Percentiles rank a stretch among this genome's conserved stretches.
phyloP scores from a whole-genome alignment of 2,113 vertebrate genomes.

The Anseranas semipalmata region DNA sequence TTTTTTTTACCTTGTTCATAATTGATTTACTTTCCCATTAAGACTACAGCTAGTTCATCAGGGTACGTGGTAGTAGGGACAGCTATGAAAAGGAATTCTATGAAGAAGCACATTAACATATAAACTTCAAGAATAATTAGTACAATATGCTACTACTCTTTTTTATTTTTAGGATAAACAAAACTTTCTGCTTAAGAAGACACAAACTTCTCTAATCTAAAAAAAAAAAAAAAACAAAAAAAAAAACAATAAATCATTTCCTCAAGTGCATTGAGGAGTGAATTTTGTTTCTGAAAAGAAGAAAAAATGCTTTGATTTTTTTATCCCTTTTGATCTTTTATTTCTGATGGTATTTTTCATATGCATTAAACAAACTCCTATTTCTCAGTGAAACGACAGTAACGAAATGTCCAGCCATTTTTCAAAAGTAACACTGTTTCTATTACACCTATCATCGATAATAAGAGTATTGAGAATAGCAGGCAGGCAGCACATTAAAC shows the following conservation, averaged over 20 bases:
- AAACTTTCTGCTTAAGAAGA: conserved; percentile 4
- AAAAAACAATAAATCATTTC: conserved; percentile 11
- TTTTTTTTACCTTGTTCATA: background rate
- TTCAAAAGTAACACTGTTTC: conserved; percentile 47
- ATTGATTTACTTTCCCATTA: background rate
- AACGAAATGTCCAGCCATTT: conserved; percentile 43
- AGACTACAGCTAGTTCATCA: background rate
- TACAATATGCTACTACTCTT: background rate
- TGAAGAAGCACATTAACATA: background rate
- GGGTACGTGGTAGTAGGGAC: background rate
- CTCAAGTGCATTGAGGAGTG: background rate
- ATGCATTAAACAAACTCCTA: background rate
- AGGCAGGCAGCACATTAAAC: conserved; percentile 11
- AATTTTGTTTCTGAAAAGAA: conserved; percentile 4
- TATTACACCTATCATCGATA: conserved; percentile 56
- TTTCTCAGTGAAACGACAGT: conserved; percentile 25
- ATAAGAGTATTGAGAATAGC: conserved; percentile 29
- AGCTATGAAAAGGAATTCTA: background rate
- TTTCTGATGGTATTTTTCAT: conserved; percentile 56
- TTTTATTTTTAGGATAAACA: background rate
- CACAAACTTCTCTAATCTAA: background rate
- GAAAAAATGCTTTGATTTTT: conserved; percentile 45
- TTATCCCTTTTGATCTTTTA: conserved; percentile 39
- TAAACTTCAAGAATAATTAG: background rate
- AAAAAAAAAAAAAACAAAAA: background rate